Base-by-base conservation (phyloP, 2,113 vertebrate genomes). In the Fregata magnificens region DNA sequence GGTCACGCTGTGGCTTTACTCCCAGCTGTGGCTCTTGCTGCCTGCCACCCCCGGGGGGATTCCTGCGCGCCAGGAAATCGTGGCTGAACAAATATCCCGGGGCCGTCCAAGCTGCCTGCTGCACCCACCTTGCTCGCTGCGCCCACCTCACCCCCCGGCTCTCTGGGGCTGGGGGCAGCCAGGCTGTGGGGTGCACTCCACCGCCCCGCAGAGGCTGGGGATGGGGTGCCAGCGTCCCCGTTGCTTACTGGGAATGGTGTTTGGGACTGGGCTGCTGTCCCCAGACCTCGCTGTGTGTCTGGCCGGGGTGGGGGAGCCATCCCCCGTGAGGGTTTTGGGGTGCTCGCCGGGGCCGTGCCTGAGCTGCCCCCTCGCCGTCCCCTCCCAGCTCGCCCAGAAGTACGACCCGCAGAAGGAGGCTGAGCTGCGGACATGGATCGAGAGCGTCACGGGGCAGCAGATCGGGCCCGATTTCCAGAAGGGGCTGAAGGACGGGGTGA, bases 381-480 rank as follows among this genome's bases (percentile, higher is more conserved):
- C 49, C 45, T 29, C 40, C 52, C 97, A 99, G 99, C 99, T 99
- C 1, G 99, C 98, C 59, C 99, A 99, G 98, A 99, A 99, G 74
- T 99, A 99, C 7, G 99, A 99, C 93, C 91, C 94, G 6, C 99
- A 99, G 97, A 99, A 98, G 82, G 99, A 99, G 93, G 98, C 98
- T 0, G 99, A 99, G 94, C 98, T 99, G 79, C 97, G 99, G 79
- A 67, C 97, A 16, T 99, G 99, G 99, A 99, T 99, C 1, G 99
- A 99, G 87, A 99, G 98, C 1, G 93, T 99, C 78, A 99, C 99
- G 0, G 99, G 99, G 31, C 90, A 93, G 21, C 20, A 97, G 49
- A 99, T 99, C 0, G 99, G 99, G 26, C 97, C 98, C 0, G 99
- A 99, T 95, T 99, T 99, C 97, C 99, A 99, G 98, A 99, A 99